Conservation (phyloP, 2,797 vertebrate species). For the Morelia viridis region DNA sequence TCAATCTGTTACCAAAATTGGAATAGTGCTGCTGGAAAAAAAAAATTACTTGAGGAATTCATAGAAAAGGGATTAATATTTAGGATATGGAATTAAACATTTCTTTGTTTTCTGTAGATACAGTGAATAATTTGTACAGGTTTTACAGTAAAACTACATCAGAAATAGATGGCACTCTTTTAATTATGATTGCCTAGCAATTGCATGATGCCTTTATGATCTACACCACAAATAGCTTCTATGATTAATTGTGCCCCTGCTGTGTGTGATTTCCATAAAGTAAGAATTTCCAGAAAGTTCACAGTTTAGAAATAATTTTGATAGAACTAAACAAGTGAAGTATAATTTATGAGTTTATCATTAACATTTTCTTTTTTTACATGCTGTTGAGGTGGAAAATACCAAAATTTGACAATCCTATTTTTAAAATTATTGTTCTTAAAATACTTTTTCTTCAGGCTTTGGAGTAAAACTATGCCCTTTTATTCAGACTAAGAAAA, state of each 20-base stretch:
- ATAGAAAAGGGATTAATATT: background rate
- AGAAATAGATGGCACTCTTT: background rate
- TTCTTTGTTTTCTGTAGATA: background rate
- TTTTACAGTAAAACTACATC: background rate
- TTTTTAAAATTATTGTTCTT: background rate
- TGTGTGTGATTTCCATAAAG: background rate
- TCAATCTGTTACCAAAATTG: background rate
- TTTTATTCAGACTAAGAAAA: constrained; percentile 20
- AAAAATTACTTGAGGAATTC: background rate
- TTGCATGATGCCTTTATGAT: constrained; percentile 11
- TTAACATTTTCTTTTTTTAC: background rate
- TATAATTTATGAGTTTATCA: background rate
- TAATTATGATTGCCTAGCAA: background rate
- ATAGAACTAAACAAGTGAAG: background rate
- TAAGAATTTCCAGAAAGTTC: background rate
- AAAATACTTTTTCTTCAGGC: constrained; percentile 5
- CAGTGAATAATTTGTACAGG: background rate
- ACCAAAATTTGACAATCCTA: background rate
- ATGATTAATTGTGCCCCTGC: constrained; percentile 1
- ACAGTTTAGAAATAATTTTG: background rate
- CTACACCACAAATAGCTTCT: background rate
- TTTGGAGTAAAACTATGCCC: background rate
- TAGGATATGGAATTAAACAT: background rate
- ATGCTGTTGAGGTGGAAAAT: background rate
- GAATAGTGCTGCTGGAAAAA: background rate